Conservation (phyloP, 1,140 invertebrate genomes). For the Achatina immaculata region DNA sequence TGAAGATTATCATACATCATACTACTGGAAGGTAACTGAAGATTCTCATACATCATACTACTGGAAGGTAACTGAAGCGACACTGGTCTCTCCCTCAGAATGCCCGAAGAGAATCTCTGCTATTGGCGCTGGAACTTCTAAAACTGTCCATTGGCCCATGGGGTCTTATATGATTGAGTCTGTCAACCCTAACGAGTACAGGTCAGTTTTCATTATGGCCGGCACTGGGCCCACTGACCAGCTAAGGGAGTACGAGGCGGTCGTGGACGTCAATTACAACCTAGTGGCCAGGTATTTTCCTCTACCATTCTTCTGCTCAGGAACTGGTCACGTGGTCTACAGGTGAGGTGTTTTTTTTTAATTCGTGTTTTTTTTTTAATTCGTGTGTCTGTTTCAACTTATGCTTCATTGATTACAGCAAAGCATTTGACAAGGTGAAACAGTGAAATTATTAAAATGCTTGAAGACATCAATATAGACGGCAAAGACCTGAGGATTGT, state of each 20-base stretch:
- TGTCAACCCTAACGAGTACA: neutral
- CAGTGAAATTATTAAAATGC: no score
- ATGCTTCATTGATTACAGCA: no score
- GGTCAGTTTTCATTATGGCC: neutral
- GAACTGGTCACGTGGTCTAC: constrained; percentile 63
- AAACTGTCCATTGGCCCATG: neutral
- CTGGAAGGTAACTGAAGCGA: no score
- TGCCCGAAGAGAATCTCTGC: neutral
- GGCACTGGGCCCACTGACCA: neutral
- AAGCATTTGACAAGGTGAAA: no score
- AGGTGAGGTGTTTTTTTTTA: constrained; percentile 19
- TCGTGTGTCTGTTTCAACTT: neutral
- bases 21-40: no score
- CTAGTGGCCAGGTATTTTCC: constrained; percentile 33
- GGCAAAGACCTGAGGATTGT: no score
- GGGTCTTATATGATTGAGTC: neutral
- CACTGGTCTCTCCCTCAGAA: neutral
- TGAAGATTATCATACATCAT: no score
- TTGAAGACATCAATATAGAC: no score
- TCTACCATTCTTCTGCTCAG: constrained; percentile 61
- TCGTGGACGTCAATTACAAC: neutral
- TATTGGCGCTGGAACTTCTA: neutral
- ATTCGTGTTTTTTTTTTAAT: neutral
- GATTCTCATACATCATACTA: no score
- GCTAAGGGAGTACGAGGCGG: neutral